Evolutionary conservation across 1,140 invertebrate genomes (phyloP).

Genomic region (Euglossa dilemma): DNA sequence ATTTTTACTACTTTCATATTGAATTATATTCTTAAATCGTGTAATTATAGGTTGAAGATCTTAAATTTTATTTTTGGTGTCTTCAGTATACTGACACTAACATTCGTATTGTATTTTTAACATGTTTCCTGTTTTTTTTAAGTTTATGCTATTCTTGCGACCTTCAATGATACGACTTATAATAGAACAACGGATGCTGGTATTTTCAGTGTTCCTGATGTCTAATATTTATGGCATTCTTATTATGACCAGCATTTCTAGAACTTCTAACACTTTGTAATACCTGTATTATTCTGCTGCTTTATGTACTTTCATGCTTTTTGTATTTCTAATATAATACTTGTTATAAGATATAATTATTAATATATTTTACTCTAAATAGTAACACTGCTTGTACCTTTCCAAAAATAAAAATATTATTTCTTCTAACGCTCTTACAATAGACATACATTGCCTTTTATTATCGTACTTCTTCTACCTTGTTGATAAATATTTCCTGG

Average conservation of each 20-base stretch:
- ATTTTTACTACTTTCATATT: too few relatives aligned
- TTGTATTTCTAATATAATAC: not conserved
- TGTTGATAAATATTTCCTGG: too few relatives aligned
- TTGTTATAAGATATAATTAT: not conserved
- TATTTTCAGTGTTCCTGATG: not conserved
- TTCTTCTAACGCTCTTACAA: not conserved
- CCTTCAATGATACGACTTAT: not conserved
- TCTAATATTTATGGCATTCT: not conserved
- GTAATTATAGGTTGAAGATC: too few relatives aligned
- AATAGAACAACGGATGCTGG: not conserved
- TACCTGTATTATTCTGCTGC: too few relatives aligned
- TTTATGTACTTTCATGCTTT: not conserved
- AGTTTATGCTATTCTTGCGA: not conserved
- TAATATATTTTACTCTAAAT: not conserved
- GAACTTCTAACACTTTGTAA: not conserved
- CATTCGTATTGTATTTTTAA: too few relatives aligned
- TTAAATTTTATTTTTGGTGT: too few relatives aligned
- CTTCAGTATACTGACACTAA: not conserved
- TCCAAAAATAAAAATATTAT: not conserved
- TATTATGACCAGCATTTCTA: not conserved
- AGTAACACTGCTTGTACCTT: not conserved
- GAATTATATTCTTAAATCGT: too few relatives aligned
- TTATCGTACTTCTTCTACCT: too few relatives aligned
- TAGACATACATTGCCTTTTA: too few relatives aligned
- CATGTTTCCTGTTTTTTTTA: too few relatives aligned